phyloP scores from a whole-genome alignment of 1,140 invertebrate species.

The Rhysida immarginata region DNA sequence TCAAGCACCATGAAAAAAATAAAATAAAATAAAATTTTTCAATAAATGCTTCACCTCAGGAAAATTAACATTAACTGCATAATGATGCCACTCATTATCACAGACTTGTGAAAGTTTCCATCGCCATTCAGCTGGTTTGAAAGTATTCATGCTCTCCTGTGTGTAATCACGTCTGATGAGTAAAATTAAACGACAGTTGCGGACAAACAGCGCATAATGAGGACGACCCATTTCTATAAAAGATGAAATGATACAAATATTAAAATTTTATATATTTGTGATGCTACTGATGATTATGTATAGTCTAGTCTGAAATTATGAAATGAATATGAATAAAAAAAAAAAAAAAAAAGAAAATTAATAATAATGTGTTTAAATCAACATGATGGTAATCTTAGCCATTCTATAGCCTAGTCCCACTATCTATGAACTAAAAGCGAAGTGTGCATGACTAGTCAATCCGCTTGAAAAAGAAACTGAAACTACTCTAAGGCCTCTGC shows the following conservation, averaged over 20 bases:
- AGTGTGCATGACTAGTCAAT: too few species aligned
- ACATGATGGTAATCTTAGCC: too few species aligned
- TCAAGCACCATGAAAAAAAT: background rate
- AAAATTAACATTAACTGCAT: slow-evolving; percentile 76
- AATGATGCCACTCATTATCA: slow-evolving; percentile 98
- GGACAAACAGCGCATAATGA: slow-evolving; percentile 90
- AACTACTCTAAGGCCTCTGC: too few species aligned
- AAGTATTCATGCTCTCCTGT: slow-evolving; percentile 80
- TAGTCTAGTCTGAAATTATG: too few species aligned
- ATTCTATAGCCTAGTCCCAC: too few species aligned
- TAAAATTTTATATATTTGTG: background rate
- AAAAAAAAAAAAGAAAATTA: too few species aligned
- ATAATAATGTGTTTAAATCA: too few species aligned
- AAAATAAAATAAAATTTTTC: too few species aligned
- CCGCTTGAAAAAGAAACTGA: too few species aligned
- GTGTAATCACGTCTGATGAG: slow-evolving; percentile 81
- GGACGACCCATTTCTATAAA: slow-evolving; percentile 93
- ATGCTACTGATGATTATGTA: too few species aligned
- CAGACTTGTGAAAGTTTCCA: slow-evolving; percentile 85
- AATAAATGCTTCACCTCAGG: slow-evolving; percentile 42
- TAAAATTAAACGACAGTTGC: slow-evolving; percentile 89
- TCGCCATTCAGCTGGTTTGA: slow-evolving; percentile 93
- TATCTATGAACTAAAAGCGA: too few species aligned
- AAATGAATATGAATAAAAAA: too few species aligned
- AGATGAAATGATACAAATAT: slow-evolving; percentile 19